phyloP scores from a whole-genome alignment of 1,140 invertebrate genomes.

The Nebria ingens region DNA sequence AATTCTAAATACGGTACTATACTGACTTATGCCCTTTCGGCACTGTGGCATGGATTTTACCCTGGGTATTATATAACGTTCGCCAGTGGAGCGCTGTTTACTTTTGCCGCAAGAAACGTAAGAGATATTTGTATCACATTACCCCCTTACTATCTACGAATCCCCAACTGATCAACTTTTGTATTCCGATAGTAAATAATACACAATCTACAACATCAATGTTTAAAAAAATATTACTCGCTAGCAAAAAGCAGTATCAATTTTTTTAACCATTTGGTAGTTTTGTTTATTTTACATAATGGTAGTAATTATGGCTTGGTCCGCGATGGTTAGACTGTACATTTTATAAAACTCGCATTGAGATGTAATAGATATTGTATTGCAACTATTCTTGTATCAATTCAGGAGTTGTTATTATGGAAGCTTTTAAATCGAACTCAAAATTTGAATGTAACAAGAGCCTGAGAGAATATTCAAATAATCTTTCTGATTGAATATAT shows the following conservation, averaged over 20 bases:
- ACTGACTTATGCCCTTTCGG: conserved; percentile 78
- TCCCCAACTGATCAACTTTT: neutral
- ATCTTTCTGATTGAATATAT: no score
- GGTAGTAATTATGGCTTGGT: no score
- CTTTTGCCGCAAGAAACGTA: conserved; percentile 69
- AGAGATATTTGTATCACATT: conserved; percentile 25
- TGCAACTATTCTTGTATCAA: no score
- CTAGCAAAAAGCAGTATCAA: no score
- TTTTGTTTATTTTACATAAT: conserved; percentile 3
- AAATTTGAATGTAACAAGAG: no score
- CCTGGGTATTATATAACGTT: conserved; percentile 97
- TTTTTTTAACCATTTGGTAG: neutral
- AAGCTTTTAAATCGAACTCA: no score
- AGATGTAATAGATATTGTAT: no score
- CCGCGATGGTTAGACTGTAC: no score
- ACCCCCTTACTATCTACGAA: neutral
- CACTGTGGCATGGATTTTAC: conserved; percentile 96
- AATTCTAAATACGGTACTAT: conserved; percentile 49
- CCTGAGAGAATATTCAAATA: no score
- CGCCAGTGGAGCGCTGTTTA: conserved; percentile 76
- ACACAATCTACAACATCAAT: neutral
- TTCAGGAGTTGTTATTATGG: no score
- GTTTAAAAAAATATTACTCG: no score
- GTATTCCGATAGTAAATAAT: neutral
- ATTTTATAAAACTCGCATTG: no score